Percentiles rank a stretch among this genome's conserved stretches.
Conservation (phyloP, 1,140 invertebrate species). For the Cydia amplana region DNA sequence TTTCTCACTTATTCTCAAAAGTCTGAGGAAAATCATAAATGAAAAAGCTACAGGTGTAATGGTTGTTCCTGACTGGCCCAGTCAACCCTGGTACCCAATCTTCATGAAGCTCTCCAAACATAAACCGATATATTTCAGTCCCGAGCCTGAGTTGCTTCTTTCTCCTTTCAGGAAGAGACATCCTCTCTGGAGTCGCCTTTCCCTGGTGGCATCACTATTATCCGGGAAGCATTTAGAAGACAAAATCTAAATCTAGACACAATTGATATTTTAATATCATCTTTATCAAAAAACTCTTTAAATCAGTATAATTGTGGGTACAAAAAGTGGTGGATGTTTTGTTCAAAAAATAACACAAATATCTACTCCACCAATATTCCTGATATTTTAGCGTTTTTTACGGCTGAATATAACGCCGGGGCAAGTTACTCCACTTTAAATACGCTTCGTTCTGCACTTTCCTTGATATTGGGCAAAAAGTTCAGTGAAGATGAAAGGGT, state of each 20-base stretch:
- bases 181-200: slow-evolving; percentile 16
- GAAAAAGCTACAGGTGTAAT: slow-evolving; percentile 37
- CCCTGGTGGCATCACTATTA: slow-evolving; percentile 32
- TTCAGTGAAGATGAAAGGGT: slow-evolving; percentile 16
- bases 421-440: slow-evolving; percentile 24
- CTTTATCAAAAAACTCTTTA: slow-evolving; percentile 1
- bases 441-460: slow-evolving; percentile 20
- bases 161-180: slow-evolving; percentile 35
- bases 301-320: slow-evolving; percentile 14
- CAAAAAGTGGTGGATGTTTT: slow-evolving; percentile 32
- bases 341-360: slow-evolving; percentile 4
- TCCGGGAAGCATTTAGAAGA: slow-evolving; percentile 33
- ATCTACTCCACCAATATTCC: slow-evolving; percentile 2
- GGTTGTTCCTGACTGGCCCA: slow-evolving; percentile 35
- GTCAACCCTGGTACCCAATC: too few relatives aligned
- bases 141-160: background rate
- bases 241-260: slow-evolving; percentile 21
- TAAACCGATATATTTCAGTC: too few relatives aligned
- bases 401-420: background rate
- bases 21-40: slow-evolving; percentile 31
- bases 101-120: too few relatives aligned
- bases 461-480: slow-evolving; percentile 27
- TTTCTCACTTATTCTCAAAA: slow-evolving; percentile 37
- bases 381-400: slow-evolving; percentile 10
- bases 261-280: slow-evolving; percentile 29